A percentile compares a stretch with the other conserved stretches of the same genome.
Evolutionary conservation across 2,888 invertebrate species (phyloP).

Genomic region (Orchesella flavescens): DNA sequence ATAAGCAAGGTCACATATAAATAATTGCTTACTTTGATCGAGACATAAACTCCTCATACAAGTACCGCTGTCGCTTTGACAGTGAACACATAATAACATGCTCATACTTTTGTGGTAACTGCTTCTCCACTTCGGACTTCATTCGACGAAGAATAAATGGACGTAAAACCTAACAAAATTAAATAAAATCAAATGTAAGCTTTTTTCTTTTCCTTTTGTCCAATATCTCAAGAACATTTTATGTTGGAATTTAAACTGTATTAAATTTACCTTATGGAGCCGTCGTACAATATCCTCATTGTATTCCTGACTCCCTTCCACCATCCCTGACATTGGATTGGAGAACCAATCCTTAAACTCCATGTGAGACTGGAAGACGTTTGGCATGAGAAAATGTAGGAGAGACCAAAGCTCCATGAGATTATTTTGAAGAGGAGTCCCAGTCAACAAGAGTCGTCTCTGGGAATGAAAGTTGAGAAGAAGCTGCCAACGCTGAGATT

Average conservation of each 20-base stretch:
- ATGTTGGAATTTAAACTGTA: neutral
- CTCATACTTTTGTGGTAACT: slow-evolving; percentile 97
- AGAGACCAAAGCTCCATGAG: slow-evolving; percentile 97
- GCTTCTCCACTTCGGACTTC: slow-evolving; percentile 96
- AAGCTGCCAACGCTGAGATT: slow-evolving; percentile 98
- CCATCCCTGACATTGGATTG: slow-evolving; percentile 96
- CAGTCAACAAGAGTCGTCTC: slow-evolving; percentile 90
- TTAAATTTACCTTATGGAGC: slow-evolving; percentile 86
- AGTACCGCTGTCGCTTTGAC: slow-evolving; percentile 94
- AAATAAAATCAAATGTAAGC: neutral
- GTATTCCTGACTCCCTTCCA: slow-evolving; percentile 92
- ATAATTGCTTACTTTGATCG: slow-evolving; percentile 86
- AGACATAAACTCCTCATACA: slow-evolving; percentile 99
- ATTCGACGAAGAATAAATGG: slow-evolving; percentile 94
- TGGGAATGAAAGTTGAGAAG: slow-evolving; percentile 94
- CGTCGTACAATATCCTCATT: slow-evolving; percentile 91
- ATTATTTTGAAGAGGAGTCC: slow-evolving; percentile 96
- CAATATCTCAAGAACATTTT: neutral
- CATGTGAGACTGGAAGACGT: slow-evolving; percentile 94
- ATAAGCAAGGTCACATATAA: neutral
- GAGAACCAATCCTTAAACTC: slow-evolving; percentile 99
- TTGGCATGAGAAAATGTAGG: slow-evolving; percentile 98
- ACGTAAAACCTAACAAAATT: slow-evolving; percentile 82
- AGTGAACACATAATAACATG: slow-evolving; percentile 94
- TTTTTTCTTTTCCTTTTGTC: neutral